phyloP scores from a whole-genome alignment of 2,888 invertebrate species.

The Clusia tigrina region DNA sequence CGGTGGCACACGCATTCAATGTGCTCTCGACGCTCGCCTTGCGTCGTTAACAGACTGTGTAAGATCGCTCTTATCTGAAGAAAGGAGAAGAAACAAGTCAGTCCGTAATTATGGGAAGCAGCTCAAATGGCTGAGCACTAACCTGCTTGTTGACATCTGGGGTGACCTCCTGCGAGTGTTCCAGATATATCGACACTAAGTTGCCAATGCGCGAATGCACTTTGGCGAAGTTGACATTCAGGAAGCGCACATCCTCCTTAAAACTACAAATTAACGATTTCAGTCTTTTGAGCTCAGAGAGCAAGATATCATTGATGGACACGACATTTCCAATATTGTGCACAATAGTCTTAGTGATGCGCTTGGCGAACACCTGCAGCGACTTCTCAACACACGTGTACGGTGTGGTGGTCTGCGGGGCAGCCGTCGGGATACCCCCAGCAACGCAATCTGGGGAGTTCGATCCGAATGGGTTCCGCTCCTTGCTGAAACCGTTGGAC shows the following conservation, averaged over 20 bases:
- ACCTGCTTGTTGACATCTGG: slow-evolving; percentile 29
- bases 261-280: slow-evolving; percentile 75
- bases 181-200: slow-evolving; percentile 70
- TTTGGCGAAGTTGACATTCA: slow-evolving; percentile 71
- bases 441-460: slow-evolving; percentile 10
- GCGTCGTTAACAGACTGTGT: slow-evolving; percentile 41
- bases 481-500: slow-evolving; percentile 25
- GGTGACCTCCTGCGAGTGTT: slow-evolving; percentile 56
- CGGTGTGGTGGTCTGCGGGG: slow-evolving; percentile 58
- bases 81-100: too few relatives aligned
- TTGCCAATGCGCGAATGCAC: slow-evolving; percentile 74
- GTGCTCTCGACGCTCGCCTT: slow-evolving; percentile 64
- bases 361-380: slow-evolving; percentile 73
- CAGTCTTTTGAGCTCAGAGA: slow-evolving; percentile 74
- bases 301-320: slow-evolving; percentile 69
- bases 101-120: too few relatives aligned
- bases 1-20: slow-evolving; percentile 64
- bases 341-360: slow-evolving; percentile 72
- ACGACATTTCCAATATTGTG: slow-evolving; percentile 69
- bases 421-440: slow-evolving; percentile 29
- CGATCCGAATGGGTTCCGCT: slow-evolving; percentile 18
- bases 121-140: too few relatives aligned
- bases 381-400: slow-evolving; percentile 70
- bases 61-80: slow-evolving; percentile 50
- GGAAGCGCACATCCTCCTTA: slow-evolving; percentile 73